Evolutionary conservation across 2,797 vertebrate species (phyloP), one percentile per base, ranked within the genome.

Genomic region (Amblyopsis hoosieri): DNA sequence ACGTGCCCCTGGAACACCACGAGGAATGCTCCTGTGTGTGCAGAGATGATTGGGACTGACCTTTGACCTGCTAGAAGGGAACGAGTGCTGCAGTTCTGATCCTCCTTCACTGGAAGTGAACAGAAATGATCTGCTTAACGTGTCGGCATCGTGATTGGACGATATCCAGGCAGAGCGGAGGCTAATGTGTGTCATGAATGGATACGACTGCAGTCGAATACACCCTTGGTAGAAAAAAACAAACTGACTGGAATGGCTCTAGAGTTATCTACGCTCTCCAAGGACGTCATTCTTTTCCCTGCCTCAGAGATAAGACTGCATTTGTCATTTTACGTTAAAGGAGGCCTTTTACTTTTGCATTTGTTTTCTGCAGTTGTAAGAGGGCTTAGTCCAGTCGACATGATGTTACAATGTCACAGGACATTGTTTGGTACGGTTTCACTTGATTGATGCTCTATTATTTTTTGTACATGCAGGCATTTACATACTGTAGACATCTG

Each of bases 1-100:
- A 99, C 12, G 96, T 99, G 72, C 81, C 92, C 63, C 83, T 99
- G 92, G 98, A 99, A 77, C 98, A 99, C 86, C 98, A 99, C 0
- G 98, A 99, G 74, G 96, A 97, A 82, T 99, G 98, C 74, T 88
- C 92, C 90, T 99, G 98, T 80, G 92, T 94, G 72, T 99, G 98
- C 84, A 94, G 93, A 89, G 94, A 95, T 64, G 94, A 93, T 90
- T 82, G 82, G 1, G 94, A 94, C 89, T 96, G 94, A 87, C 93
- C 42, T 2, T 56, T 17, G 19, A 23, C 37, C 37, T 42, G 37
- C 37, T 1, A 42, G 37, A 42, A 9, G 9, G 37, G 37, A 42
- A 9, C 37, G 37, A 42, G 8, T 7, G 37, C 4, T 9, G 23
- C 37, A 9, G 7, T 63, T 79, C 68, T 75, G 77, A 12, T 66